Base-by-base conservation (phyloP, 2,113 vertebrate genomes). In the Tyrannus savana region DNA sequence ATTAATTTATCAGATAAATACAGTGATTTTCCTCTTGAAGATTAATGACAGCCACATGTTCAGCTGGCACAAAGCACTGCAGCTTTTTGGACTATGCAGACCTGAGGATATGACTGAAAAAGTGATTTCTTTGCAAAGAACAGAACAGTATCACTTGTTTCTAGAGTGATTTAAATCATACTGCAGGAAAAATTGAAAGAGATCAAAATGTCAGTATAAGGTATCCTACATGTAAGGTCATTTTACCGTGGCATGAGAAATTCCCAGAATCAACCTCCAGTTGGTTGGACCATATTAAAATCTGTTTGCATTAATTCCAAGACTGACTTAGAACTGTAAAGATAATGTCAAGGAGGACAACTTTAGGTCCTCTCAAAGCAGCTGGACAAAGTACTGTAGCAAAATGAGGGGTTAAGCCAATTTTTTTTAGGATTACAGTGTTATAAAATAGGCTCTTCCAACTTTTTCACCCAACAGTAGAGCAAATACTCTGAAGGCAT, bases 1-100 rank as follows among this genome's bases (percentile, higher is more conserved):
- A 46, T 90, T 90, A 86, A 86, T 74, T 91, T 91, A 55, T 56
- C 58, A 74, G 76, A 49, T 24, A 91, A 94, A 67, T 87, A 64
- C 6, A 94, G 74, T 79, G 56, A 53, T 89, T 94, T 89, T 92
- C 13, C 14, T 84, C n/a, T 59, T 53, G 46, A 87, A 76, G 67
- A 82, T 87, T 63, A 78, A 39, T 60, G 73, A 37, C 76, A 79
- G 66, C 58, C 72, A 53, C 31, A 27, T 85, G 75, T 56, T 86
- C 42, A 55, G 64, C 42, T 87, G 68, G 47, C 39, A 7, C 80
- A 83, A 90, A 80, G 50, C 56, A 53, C 41, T 92, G 75, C 62
- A 84, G 25, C 46, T 93, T 67, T 62, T 73, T 76, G 72, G 28
- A 42, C 37, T 89, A 3, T 31, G 60, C 58, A 78, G 76, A 78